phyloP scores from a whole-genome alignment of 2,888 invertebrate genomes.

The Salpingus planirostris region DNA sequence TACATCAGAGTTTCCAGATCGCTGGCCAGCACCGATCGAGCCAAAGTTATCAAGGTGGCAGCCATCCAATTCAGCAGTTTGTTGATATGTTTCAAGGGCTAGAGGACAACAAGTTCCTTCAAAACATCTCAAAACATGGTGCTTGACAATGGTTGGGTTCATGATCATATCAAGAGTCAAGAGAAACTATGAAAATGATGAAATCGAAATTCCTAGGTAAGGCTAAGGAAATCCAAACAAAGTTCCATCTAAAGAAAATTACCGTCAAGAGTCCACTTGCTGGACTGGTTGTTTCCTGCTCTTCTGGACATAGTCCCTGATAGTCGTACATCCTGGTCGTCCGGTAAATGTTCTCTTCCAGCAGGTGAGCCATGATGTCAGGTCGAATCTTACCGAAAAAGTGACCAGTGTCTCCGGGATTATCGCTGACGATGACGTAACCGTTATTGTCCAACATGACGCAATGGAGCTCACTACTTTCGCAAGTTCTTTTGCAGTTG shows the following conservation, averaged over 20 bases:
- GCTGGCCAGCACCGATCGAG: constrained; percentile 46
- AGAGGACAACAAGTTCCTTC: too few relatives aligned
- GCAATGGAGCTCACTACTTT: constrained; percentile 65
- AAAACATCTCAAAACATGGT: too few relatives aligned
- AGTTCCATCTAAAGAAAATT: too few relatives aligned
- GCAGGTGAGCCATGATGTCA: constrained; percentile 66
- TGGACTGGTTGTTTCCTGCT: constrained; percentile 50
- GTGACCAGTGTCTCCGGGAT: constrained; percentile 57
- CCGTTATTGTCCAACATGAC: constrained; percentile 84
- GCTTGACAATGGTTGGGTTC: too few relatives aligned
- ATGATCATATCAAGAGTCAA: too few relatives aligned
- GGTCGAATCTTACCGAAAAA: constrained; percentile 75
- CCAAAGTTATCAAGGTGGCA: constrained; percentile 49
- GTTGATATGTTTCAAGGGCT: constrained; percentile 54
- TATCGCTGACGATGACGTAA: constrained; percentile 67
- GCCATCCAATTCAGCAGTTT: constrained; percentile 51
- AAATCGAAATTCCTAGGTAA: too few relatives aligned
- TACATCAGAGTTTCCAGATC: constrained; percentile 43
- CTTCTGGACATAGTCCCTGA: constrained; percentile 79
- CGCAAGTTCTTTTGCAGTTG: constrained; percentile 50
- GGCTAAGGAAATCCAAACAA: too few relatives aligned
- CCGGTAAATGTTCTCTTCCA: constrained; percentile 70
- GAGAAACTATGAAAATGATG: too few relatives aligned
- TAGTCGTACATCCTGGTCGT: constrained; percentile 74
- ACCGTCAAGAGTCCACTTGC: constrained; percentile 34